Percentiles rank a stretch among this genome's conserved stretches.
Evolutionary conservation across 2,888 invertebrate genomes (phyloP).

Genomic region (Biston betularia): DNA sequence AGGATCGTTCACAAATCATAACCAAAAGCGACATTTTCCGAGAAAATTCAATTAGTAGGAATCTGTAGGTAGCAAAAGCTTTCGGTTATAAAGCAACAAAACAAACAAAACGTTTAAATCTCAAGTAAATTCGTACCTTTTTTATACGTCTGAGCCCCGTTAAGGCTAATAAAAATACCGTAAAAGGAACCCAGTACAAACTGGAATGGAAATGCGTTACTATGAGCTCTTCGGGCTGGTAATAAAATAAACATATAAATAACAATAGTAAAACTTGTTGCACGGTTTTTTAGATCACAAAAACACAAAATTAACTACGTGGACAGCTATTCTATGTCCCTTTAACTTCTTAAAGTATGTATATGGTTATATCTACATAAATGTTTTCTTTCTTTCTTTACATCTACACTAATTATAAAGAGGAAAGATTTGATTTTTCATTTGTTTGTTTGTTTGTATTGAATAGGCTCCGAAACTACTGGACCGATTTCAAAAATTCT

Average conservation of each 20-base stretch:
- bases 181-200: conserved; percentile 30
- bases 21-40: conserved; percentile 1
- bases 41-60: conserved; percentile 12
- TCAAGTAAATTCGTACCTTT: conserved; percentile 22
- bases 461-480: too few species aligned
- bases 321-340: too few species aligned
- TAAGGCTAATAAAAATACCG: conserved; percentile 25
- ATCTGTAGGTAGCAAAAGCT: conserved; percentile 12
- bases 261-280: not conserved
- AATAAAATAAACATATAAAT: conserved; percentile 16
- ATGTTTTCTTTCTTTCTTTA: too few species aligned
- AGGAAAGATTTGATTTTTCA: too few species aligned
- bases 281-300: not conserved
- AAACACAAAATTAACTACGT: not conserved
- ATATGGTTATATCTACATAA: too few species aligned
- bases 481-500: too few species aligned
- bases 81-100: conserved; percentile 21
- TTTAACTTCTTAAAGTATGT: too few species aligned
- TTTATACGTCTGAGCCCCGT: conserved; percentile 18
- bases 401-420: too few species aligned
- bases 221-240: conserved; percentile 5
- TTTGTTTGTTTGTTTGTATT: too few species aligned
- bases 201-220: conserved; percentile 21
- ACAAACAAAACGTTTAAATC: conserved; percentile 11
- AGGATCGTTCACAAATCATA: conserved; percentile 1